Conservation (phyloP, 2,797 vertebrate species). For the Pseudochromis fuscus region DNA sequence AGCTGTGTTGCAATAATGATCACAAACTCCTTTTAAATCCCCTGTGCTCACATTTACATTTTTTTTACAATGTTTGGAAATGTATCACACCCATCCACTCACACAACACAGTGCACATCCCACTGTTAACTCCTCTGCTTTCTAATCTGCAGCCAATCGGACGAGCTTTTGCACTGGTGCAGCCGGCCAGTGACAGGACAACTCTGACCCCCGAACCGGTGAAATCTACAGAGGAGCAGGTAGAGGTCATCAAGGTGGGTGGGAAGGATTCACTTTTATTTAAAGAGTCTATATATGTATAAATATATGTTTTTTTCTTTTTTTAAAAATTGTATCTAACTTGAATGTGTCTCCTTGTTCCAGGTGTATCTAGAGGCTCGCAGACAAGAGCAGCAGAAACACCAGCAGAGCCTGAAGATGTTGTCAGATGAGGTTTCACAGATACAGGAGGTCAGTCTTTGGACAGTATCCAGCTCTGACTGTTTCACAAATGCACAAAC, state of each 20-base stretch:
- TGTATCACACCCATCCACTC: conserved; percentile 17
- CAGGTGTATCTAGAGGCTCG: conserved; percentile 93
- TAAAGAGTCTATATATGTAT: no score
- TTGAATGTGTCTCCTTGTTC: neutral
- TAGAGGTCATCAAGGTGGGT: conserved; percentile 94
- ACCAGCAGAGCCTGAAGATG: conserved; percentile 89
- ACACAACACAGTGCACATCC: neutral
- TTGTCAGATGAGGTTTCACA: conserved; percentile 92
- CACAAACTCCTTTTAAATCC: conserved; percentile 3
- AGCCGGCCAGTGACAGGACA: conserved; percentile 77
- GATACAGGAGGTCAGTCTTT: conserved; percentile 90
- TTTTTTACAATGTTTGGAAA: conserved; percentile 17
- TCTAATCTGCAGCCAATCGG: conserved; percentile 86
- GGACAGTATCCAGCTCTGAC: neutral
- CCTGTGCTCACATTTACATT: conserved; percentile 18
- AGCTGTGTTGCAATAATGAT: conserved; percentile 10
- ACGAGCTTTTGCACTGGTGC: conserved; percentile 90
- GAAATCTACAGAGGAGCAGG: conserved; percentile 89
- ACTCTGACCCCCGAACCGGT: conserved; percentile 85
- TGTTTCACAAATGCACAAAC: neutral
- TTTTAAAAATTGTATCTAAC: neutral
- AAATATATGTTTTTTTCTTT: neutral
- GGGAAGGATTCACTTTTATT: no score
- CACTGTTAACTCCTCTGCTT: conserved; percentile 23
- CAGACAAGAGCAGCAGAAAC: conserved; percentile 84